Percentiles rank a stretch among this genome's conserved stretches.
Evolutionary conservation across 2,888 invertebrate genomes (phyloP).

Genomic region (Macrosoma leucophasiata): DNA sequence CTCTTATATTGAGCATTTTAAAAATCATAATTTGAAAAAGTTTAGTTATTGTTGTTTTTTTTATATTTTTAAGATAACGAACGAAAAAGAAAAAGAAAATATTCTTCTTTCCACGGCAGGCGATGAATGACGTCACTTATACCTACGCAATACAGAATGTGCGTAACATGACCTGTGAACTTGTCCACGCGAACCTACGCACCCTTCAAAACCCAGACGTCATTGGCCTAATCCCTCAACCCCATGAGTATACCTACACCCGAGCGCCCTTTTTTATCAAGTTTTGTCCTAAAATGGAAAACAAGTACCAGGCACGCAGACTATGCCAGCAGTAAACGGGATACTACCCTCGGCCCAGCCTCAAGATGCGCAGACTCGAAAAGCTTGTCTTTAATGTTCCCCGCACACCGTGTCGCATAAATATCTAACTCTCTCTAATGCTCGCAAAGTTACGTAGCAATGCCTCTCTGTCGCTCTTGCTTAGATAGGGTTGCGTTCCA

Average conservation of each 20-base stretch:
- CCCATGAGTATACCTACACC: constrained; percentile 8
- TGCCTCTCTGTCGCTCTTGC: constrained; percentile 49
- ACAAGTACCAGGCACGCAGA: constrained; percentile 68
- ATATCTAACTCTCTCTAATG: constrained; percentile 59
- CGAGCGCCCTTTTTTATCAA: constrained; percentile 68
- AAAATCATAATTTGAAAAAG: too few relatives aligned
- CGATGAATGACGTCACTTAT: too few relatives aligned
- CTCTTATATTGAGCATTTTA: too few relatives aligned
- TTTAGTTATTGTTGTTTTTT: too few relatives aligned
- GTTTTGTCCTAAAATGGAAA: constrained; percentile 77
- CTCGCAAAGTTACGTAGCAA: too few relatives aligned
- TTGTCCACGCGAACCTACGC: too few relatives aligned
- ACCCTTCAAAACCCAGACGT: constrained; percentile 15
- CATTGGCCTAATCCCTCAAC: constrained; percentile 2
- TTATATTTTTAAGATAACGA: too few relatives aligned
- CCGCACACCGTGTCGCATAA: constrained; percentile 40
- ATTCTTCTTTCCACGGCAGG: too few relatives aligned
- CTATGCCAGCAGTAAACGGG: constrained; percentile 39
- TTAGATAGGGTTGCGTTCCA: constrained; percentile 47
- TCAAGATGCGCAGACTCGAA: constrained; percentile 69
- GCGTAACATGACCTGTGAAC: too few relatives aligned
- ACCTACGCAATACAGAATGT: too few relatives aligned
- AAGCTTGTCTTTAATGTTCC: constrained; percentile 46
- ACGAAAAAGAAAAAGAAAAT: too few relatives aligned
- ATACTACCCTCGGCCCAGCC: constrained; percentile 57